Conservation (phyloP, 2,888 invertebrate species). For the Crossocerus cetratus region DNA sequence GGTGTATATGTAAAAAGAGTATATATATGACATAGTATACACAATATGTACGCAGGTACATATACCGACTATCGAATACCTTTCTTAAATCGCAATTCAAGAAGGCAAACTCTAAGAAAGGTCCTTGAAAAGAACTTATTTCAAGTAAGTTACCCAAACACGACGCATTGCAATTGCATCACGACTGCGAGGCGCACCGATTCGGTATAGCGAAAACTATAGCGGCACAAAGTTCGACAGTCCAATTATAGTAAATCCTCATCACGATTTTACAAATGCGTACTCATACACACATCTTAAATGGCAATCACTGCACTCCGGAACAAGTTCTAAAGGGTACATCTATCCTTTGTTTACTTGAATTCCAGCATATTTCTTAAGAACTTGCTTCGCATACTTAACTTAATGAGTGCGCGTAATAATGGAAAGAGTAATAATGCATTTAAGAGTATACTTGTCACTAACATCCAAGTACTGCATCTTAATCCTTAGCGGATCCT, state of each 20-base stretch:
- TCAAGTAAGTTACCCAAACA: slow-evolving; percentile 37
- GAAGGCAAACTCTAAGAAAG: slow-evolving; percentile 42
- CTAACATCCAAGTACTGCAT: slow-evolving; percentile 39
- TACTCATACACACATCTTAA: too few species aligned
- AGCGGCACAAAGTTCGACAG: too few species aligned
- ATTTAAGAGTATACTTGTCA: slow-evolving; percentile 47
- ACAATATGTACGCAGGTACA: slow-evolving; percentile 43
- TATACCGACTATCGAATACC: slow-evolving; percentile 35
- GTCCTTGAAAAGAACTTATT: slow-evolving; percentile 47
- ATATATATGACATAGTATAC: slow-evolving; percentile 36
- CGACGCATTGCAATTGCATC: slow-evolving; percentile 27
- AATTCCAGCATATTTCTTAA: too few species aligned
- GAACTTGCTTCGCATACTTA: too few species aligned
- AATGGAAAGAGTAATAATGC: slow-evolving; percentile 38
- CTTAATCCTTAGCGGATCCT: slow-evolving; percentile 35
- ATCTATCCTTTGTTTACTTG: too few species aligned
- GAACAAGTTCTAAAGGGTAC: too few species aligned
- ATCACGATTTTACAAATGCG: too few species aligned
- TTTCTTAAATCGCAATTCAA: slow-evolving; percentile 42
- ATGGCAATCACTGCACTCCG: too few species aligned
- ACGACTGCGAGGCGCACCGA: slow-evolving; percentile 15
- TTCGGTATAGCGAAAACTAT: too few species aligned
- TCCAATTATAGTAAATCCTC: too few species aligned
- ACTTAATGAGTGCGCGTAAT: not conserved
- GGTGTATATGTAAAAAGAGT: slow-evolving; percentile 40